These are phyloP conservation scores for Nephrotoma appendiculata DNA, from an alignment of 2,888 invertebrate genomes.

Conservation along the genomic window DNA sequence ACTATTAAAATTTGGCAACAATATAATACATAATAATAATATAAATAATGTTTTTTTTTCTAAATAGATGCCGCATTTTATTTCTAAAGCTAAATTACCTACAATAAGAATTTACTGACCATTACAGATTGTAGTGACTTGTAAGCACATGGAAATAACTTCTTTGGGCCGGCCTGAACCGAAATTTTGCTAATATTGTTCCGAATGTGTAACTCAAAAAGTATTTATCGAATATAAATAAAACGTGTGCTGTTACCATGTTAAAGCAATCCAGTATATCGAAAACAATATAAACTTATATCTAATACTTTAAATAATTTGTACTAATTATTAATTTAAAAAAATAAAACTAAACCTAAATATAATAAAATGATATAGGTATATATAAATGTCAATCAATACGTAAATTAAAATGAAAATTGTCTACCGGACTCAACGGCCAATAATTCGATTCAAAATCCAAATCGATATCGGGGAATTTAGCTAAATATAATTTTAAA, in stretches of 20 bases:
- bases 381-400: not conserved
- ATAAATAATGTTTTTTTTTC: not conserved
- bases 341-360: not conserved
- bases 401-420: conserved; percentile 2
- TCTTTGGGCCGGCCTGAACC: not conserved
- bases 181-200: not conserved
- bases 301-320: not conserved
- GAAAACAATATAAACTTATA: not conserved
- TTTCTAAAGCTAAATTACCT: not conserved
- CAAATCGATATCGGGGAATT: conserved; percentile 3
- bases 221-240: not conserved
- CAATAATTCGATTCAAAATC: not conserved
- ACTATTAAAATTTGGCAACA: not conserved
- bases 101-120: not conserved
- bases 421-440: not conserved
- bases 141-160: not conserved
- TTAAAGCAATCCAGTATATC: not conserved
- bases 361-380: not conserved
- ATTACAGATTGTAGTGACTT: not conserved
- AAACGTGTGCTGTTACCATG: not conserved
- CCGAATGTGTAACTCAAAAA: not conserved
- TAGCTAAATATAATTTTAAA: conserved; percentile 8
- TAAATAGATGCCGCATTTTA: not conserved
- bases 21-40: not conserved
- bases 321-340: not conserved